A percentile compares a stretch with the other conserved stretches of the same genome.
Conservation (phyloP, 2,113 vertebrate genomes). For the Mesembrinibis cayennensis region DNA sequence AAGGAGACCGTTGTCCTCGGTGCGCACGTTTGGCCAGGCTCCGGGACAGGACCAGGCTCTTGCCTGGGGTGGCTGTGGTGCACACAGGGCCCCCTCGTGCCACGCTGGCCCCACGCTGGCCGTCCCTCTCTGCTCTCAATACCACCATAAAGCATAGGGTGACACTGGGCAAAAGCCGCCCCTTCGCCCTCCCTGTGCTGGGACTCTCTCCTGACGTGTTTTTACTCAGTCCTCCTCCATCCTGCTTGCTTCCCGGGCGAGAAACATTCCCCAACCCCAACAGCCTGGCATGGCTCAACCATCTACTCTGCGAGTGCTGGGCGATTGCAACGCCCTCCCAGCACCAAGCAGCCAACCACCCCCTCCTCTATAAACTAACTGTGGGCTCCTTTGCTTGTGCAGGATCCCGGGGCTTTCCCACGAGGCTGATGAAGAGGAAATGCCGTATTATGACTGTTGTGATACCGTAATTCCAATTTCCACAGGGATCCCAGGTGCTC, state of each 20-base stretch:
- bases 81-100: accelerated
- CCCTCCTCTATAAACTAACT: not conserved
- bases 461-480: not conserved
- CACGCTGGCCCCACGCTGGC: not conserved
- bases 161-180: not conserved
- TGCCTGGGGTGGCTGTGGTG: not conserved
- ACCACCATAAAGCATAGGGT: not conserved
- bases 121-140: not conserved
- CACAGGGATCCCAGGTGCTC: not conserved
- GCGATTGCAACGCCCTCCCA: accelerated
- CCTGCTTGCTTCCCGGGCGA: not conserved
- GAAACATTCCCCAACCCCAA: not conserved
- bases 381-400: not conserved
- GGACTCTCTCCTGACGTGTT: accelerated
- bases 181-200: accelerated
- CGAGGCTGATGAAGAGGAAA: not conserved
- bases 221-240: not conserved
- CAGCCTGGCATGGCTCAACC: not conserved
- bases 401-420: not conserved
- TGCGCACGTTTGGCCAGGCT: accelerated
- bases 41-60: not conserved
- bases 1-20: accelerated
- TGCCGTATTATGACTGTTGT: not conserved
- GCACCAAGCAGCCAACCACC: not conserved
- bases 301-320: accelerated